These are phyloP conservation scores for Hyla sarda DNA, from an alignment of 2,113 vertebrate species.

Conservation along the genomic window DNA sequence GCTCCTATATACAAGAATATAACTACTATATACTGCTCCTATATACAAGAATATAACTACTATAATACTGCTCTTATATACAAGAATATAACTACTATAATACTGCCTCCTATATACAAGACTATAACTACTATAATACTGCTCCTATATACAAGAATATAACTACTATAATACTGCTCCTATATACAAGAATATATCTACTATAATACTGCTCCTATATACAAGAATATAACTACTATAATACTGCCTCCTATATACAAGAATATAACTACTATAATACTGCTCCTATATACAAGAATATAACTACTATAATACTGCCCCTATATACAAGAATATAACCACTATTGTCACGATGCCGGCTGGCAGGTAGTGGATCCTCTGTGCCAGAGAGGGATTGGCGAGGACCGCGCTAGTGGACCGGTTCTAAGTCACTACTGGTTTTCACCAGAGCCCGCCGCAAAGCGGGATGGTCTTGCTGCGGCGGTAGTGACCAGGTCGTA, in stretches of 20 bases:
- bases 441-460: no score
- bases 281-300: neutral
- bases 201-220: neutral
- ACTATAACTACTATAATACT: no score
- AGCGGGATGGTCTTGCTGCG: no score
- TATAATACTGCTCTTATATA: neutral
- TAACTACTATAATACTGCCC: neutral
- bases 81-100: neutral
- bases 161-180: neutral
- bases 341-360: no score
- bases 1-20: no score
- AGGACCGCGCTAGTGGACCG: no score
- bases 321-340: neutral
- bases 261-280: no score
- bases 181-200: neutral
- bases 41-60: neutral
- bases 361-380: no score
- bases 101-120: neutral
- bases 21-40: no score
- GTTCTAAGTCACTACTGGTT: no score
- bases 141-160: neutral
- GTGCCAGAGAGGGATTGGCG: no score
- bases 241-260: neutral
- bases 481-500: no score
- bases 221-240: conserved; percentile 8